A percentile compares a stretch with the other conserved stretches of the same genome.
Evolutionary conservation across 2,888 invertebrate genomes (phyloP).

Genomic region (Pristionchus mayeri): DNA sequence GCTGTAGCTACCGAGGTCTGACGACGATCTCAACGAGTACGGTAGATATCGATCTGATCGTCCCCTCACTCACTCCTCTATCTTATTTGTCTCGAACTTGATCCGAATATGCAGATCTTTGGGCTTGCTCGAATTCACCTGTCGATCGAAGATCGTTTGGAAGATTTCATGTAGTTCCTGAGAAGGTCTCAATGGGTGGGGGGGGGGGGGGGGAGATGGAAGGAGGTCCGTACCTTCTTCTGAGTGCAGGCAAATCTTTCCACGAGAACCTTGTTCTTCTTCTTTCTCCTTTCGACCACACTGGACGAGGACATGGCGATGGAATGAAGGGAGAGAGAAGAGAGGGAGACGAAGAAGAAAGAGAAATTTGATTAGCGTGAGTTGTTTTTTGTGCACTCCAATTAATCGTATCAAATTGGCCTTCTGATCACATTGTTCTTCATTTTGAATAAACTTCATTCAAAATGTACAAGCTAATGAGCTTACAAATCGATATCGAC

Average conservation of each 20-base stretch:
- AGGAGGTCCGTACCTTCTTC: not conserved
- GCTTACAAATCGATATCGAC: not conserved
- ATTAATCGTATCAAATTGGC: too few species aligned
- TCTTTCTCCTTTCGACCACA: not conserved
- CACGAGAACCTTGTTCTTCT: too few species aligned
- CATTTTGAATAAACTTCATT: too few species aligned
- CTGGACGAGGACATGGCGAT: not conserved
- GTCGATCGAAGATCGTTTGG: not conserved
- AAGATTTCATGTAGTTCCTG: not conserved
- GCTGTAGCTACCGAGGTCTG: too few species aligned
- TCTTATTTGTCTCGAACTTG: not conserved
- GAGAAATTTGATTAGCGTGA: too few species aligned
- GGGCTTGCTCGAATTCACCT: not conserved
- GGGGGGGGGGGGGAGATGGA: not conserved
- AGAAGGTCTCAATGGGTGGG: not conserved
- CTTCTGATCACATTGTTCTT: too few species aligned
- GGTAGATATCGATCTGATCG: not conserved
- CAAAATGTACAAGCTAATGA: not conserved
- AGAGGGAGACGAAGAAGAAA: not conserved
- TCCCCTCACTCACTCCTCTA: not conserved
- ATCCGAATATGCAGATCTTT: not conserved
- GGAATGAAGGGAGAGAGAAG: not conserved
- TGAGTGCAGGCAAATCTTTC: not conserved
- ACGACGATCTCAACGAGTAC: not conserved
- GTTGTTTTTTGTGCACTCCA: too few species aligned